phyloP scores from a whole-genome alignment of 2,113 vertebrate species.

The Oncorhynchus clarkii region DNA sequence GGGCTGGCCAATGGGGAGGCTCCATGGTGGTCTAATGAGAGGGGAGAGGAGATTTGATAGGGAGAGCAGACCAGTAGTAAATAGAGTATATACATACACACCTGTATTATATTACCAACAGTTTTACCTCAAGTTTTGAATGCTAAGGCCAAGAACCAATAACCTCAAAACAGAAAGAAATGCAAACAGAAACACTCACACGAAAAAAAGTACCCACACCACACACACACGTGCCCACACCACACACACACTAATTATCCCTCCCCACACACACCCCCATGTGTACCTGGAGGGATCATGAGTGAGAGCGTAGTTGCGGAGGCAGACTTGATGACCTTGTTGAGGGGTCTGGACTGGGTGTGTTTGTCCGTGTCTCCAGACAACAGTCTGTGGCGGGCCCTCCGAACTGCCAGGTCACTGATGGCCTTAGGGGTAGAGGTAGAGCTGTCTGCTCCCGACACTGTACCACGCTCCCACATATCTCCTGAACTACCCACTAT shows the following conservation, averaged over 20 bases:
- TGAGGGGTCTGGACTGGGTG: constrained; percentile 79
- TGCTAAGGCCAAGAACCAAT: too few relatives aligned
- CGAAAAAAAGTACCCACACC: neutral
- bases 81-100: neutral
- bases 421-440: constrained; percentile 88
- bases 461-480: constrained; percentile 70
- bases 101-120: too few relatives aligned
- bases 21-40: constrained; percentile 83
- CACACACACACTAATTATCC: constrained; percentile 2
- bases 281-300: constrained; percentile 89
- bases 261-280: neutral
- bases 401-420: constrained; percentile 91
- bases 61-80: neutral
- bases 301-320: constrained; percentile 93
- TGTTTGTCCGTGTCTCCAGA: constrained; percentile 93
- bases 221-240: too few relatives aligned
- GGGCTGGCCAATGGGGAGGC: constrained; percentile 95
- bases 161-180: neutral
- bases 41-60: neutral
- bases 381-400: constrained; percentile 91
- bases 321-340: constrained; percentile 98
- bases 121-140: too few relatives aligned
- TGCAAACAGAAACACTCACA: neutral
- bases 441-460: constrained; percentile 69
- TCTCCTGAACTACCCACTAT: constrained; percentile 79